Evolutionary conservation across 2,113 vertebrate genomes (phyloP).

Genomic region (Urocynchramus pylzowi): DNA sequence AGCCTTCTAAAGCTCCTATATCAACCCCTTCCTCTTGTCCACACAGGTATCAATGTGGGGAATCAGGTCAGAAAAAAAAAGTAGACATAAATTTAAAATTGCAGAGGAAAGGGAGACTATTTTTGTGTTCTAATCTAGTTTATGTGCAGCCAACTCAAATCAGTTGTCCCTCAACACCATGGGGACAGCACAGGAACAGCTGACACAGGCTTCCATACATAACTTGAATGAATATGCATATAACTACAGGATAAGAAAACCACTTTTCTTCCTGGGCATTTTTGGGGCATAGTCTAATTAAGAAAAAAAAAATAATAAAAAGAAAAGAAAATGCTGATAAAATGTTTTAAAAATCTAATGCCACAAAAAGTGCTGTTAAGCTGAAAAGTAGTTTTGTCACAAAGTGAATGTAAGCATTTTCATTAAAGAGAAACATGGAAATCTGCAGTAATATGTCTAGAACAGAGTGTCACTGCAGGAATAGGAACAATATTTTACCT

Average conservation of each 20-base stretch:
- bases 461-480: not conserved
- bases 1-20: not conserved
- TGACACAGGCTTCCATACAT: not conserved
- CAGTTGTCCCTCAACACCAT: not conserved
- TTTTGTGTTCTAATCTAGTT: not conserved
- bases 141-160: not conserved
- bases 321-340: not conserved
- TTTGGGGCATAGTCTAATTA: not conserved
- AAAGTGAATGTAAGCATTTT: conserved; percentile 30
- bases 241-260: not conserved
- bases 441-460: not conserved
- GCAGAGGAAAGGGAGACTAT: not conserved
- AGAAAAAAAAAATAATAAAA: not conserved
- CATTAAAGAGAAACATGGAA: not conserved
- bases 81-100: not conserved
- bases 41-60: not conserved
- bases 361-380: not conserved
- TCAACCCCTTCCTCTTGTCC: not conserved
- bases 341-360: not conserved
- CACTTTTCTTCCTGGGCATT: not conserved
- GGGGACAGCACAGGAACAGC: not conserved
- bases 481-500: not conserved
- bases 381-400: conserved; percentile 13
- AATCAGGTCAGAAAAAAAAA: not conserved
- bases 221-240: not conserved